A percentile compares a stretch with the other conserved stretches of the same genome.
These are phyloP conservation scores for Shargacucullia verbasci DNA, from an alignment of 2,888 invertebrate species.

Conservation along the genomic window DNA sequence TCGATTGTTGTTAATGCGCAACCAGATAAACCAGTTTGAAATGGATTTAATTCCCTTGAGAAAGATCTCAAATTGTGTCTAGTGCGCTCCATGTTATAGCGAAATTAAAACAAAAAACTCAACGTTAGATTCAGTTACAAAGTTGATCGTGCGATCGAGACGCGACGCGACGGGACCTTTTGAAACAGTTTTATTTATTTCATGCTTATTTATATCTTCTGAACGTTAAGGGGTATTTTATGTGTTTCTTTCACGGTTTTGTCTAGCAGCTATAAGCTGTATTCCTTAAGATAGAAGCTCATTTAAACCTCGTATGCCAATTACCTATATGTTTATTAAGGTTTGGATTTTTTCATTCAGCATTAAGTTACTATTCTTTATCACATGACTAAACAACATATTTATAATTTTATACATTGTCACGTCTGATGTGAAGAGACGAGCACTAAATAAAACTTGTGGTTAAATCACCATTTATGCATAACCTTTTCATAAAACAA, in stretches of 20 bases:
- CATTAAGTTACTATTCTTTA: no score
- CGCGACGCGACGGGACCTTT: conserved; percentile 16
- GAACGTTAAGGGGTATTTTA: conserved; percentile 18
- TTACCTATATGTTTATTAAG: no score
- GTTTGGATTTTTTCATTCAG: no score
- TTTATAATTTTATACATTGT: no score
- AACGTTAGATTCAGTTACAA: conserved; percentile 19
- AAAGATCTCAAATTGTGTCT: conserved; percentile 59
- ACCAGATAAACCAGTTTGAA: conserved; percentile 69
- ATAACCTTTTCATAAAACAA: no score
- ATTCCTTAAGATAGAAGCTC: no score
- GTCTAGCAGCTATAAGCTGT: background rate
- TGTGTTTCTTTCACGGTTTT: conserved; percentile 10
- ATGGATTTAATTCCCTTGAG: conserved; percentile 63
- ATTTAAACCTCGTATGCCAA: no score
- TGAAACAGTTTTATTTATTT: conserved; percentile 32
- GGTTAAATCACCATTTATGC: no score
- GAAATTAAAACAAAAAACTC: conserved; percentile 35
- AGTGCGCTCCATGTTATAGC: conserved; percentile 49
- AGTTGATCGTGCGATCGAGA: conserved; percentile 17
- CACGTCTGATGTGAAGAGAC: no score
- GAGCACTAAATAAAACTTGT: no score
- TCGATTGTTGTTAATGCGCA: conserved; percentile 61
- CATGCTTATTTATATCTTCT: conserved; percentile 25
- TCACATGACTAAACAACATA: no score